These are phyloP conservation scores for Anser brachyrhynchus DNA, from an alignment of 2,113 vertebrate species.

Conservation along the genomic window DNA sequence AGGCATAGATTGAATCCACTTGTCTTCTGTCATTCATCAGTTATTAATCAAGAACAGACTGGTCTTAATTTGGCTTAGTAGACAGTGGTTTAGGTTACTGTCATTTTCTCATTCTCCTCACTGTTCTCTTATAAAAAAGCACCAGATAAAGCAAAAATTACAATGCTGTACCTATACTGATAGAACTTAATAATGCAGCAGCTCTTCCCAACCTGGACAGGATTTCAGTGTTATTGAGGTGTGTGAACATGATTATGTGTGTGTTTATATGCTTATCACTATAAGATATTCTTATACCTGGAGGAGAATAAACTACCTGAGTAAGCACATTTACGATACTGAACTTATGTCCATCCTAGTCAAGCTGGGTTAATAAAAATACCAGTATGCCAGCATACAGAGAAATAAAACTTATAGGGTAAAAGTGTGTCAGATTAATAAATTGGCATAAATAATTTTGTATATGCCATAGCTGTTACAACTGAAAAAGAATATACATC, in stretches of 20 bases:
- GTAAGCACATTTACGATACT: neutral
- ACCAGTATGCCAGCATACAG: neutral
- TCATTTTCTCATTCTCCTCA: neutral
- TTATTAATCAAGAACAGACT: neutral
- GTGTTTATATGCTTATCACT: neutral
- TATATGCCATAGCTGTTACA: neutral
- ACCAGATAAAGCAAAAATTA: neutral
- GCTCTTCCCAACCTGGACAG: neutral
- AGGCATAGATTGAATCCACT: neutral
- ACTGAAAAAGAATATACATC: neutral
- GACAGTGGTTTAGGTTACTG: neutral
- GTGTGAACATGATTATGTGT: neutral
- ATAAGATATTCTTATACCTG: neutral
- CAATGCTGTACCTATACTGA: neutral
- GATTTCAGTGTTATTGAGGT: neutral
- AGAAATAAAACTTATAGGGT: neutral
- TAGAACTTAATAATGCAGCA: neutral
- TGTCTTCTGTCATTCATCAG: neutral
- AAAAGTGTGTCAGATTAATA: neutral
- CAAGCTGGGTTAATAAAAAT: neutral
- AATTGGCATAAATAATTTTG: neutral
- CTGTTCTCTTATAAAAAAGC: neutral
- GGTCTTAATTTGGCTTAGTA: neutral
- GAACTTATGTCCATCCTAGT: neutral
- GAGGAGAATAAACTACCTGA: neutral